Conservation (phyloP, 2,113 vertebrate genomes). For the Ellobius talpinus region DNA sequence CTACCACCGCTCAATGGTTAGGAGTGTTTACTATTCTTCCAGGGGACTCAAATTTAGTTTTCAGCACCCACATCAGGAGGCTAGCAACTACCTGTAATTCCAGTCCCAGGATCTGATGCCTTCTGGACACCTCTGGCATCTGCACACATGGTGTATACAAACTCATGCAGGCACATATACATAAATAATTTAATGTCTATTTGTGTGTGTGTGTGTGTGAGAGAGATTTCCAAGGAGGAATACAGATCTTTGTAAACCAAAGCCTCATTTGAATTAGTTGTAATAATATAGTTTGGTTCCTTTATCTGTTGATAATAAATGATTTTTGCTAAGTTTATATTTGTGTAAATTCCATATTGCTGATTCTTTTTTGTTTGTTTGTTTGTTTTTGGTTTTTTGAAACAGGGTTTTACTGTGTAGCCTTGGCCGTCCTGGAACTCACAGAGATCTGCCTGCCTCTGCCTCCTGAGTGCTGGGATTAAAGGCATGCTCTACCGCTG, state of each 20-base stretch:
- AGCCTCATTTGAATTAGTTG: conserved; percentile 31
- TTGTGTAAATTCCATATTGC: not conserved
- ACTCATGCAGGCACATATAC: not conserved
- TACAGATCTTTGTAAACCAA: not conserved
- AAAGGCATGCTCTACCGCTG: no score
- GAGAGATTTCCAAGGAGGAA: not conserved
- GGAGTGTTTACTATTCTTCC: no score
- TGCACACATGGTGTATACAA: not conserved
- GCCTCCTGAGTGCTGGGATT: no score
- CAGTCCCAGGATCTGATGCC: not conserved
- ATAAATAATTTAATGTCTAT: not conserved
- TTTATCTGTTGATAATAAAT: conserved; percentile 31
- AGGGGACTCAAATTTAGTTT: not conserved
- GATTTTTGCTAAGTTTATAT: conserved; percentile 1
- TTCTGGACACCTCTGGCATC: not conserved
- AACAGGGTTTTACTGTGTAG: no score
- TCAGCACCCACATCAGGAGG: not conserved
- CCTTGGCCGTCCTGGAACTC: no score
- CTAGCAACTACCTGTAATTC: not conserved
- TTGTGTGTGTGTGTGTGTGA: not conserved
- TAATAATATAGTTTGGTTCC: not conserved
- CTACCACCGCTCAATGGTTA: no score
- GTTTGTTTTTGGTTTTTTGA: no score
- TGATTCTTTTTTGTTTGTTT: not conserved
- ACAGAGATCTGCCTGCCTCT: no score